These are phyloP conservation scores for Pomatostomus ruficeps DNA, from an alignment of 2,113 vertebrate species.

Conservation along the genomic window DNA sequence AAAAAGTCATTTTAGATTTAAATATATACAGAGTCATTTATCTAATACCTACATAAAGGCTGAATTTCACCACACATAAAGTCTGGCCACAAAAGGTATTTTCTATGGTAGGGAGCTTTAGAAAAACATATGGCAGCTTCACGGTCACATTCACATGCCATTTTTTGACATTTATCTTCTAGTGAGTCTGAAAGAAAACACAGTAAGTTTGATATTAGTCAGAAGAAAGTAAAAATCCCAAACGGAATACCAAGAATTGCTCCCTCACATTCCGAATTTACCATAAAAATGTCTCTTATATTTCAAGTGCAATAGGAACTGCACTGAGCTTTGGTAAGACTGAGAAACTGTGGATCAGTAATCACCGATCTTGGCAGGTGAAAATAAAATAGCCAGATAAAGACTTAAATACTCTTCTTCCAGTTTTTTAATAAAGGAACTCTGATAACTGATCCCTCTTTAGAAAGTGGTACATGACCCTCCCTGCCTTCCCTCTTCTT, in stretches of 20 bases:
- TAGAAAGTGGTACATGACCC: neutral
- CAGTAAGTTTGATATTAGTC: neutral
- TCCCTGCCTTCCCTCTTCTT: neutral
- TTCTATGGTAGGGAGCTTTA: conserved; percentile 73
- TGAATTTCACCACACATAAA: conserved; percentile 74
- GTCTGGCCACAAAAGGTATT: conserved; percentile 80
- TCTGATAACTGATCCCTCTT: neutral
- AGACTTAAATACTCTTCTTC: neutral
- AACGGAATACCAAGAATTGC: neutral
- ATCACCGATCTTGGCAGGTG: neutral
- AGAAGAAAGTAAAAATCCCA: neutral
- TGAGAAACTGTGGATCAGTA: neutral
- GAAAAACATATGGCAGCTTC: conserved; percentile 81
- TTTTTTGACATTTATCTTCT: conserved; percentile 80
- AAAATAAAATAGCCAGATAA: neutral
- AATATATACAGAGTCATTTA: neutral
- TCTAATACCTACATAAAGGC: conserved; percentile 70
- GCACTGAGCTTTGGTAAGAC: neutral
- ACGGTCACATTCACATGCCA: conserved; percentile 86
- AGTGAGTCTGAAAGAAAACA: conserved; percentile 77
- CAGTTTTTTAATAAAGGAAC: neutral
- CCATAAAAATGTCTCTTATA: neutral
- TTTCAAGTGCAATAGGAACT: neutral
- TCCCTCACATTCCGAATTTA: fast-evolving
- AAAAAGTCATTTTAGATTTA: neutral